phyloP scores from a whole-genome alignment of 2,113 vertebrate genomes.

The Misgurnus mizolepis region DNA sequence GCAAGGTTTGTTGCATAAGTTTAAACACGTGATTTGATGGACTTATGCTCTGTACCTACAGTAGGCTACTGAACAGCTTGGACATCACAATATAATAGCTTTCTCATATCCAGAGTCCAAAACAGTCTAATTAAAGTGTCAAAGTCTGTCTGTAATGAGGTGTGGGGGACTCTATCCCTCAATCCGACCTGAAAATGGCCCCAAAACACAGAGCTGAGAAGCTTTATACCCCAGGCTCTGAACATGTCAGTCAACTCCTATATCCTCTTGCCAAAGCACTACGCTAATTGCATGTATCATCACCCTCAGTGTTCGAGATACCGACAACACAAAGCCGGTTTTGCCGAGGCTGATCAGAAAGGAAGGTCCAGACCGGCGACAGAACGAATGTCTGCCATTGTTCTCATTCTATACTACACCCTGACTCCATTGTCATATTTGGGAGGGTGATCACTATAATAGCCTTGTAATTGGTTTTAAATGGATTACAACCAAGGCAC shows the following conservation, averaged over 20 bases:
- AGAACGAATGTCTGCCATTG: constrained; percentile 44
- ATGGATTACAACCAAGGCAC: constrained; percentile 65
- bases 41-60: background rate
- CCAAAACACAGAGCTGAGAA: constrained; percentile 56
- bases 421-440: constrained; percentile 66
- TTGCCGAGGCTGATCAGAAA: constrained; percentile 30
- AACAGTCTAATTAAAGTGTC: constrained; percentile 52
- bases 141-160: constrained; percentile 21
- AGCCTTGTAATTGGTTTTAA: constrained; percentile 76
- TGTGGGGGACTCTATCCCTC: constrained; percentile 29
- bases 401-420: constrained; percentile 46
- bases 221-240: constrained; percentile 54
- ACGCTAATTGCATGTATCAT: constrained; percentile 61
- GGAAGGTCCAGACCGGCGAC: background rate
- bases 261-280: constrained; percentile 51
- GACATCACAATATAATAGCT: background rate
- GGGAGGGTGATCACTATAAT: constrained; percentile 68
- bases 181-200: constrained; percentile 52
- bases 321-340: constrained; percentile 36
- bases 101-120: constrained; percentile 31
- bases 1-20: no score
- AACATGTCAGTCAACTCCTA: constrained; percentile 63
- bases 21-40: background rate
- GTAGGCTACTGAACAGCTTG: background rate
- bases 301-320: constrained; percentile 51